A percentile compares a stretch with the other conserved stretches of the same genome.
Conservation (phyloP, 2,888 invertebrate species). For the Papilio demoleus region DNA sequence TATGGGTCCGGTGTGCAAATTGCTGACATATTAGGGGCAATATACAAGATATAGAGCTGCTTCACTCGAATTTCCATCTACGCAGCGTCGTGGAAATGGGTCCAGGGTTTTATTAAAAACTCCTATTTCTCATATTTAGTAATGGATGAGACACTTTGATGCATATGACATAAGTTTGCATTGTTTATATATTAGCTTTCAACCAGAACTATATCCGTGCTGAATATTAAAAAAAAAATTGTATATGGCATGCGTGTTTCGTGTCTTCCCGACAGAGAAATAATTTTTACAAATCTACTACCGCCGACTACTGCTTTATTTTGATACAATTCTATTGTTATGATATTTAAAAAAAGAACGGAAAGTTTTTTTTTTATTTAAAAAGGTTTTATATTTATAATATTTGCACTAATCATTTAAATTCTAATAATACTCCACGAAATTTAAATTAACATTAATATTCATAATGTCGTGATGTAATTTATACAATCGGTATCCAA, state of each 20-base stretch:
- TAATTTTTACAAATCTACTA: no score
- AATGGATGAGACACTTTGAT: neutral
- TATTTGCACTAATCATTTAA: conserved; percentile 46
- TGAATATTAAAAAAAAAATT: no score
- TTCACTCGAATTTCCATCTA: conserved; percentile 47
- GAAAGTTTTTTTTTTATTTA: no score
- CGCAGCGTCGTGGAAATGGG: conserved; percentile 42
- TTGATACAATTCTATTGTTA: no score
- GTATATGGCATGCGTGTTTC: no score
- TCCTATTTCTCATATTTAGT: conserved; percentile 39
- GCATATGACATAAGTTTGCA: conserved; percentile 1
- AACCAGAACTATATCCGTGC: no score
- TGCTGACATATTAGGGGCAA: conserved; percentile 71
- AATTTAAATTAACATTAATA: conserved; percentile 23
- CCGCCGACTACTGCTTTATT: no score
- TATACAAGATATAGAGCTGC: conserved; percentile 65
- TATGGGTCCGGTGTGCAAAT: conserved; percentile 61
- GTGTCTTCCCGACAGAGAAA: no score
- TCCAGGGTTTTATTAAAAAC: conserved; percentile 44
- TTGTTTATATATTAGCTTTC: neutral
- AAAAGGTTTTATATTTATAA: no score
- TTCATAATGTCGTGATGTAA: neutral
- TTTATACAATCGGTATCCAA: conserved; percentile 45
- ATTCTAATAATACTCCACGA: no score
- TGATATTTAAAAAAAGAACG: no score